A percentile compares a stretch with the other conserved stretches of the same genome.
These are phyloP conservation scores for Perognathus longimembris DNA, from an alignment of 2,113 vertebrate species.

Conservation along the genomic window DNA sequence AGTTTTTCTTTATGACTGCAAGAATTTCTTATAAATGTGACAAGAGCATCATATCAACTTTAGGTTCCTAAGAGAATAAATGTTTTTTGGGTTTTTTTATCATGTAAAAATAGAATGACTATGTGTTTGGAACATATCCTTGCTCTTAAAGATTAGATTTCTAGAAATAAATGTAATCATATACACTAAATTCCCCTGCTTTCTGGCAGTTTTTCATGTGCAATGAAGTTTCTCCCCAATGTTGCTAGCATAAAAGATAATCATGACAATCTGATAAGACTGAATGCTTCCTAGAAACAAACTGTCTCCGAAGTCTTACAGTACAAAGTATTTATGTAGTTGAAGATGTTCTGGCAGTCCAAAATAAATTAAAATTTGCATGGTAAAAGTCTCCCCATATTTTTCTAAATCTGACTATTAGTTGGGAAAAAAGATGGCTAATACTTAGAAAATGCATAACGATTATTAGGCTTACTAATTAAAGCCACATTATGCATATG, in stretches of 20 bases:
- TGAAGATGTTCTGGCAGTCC: neutral
- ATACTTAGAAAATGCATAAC: neutral
- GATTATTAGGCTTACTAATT: neutral
- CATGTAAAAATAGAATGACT: conserved; percentile 43
- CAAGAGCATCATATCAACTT: neutral
- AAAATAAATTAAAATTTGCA: conserved; percentile 14
- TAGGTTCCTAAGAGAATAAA: neutral
- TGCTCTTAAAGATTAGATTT: conserved; percentile 48
- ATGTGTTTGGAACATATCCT: conserved; percentile 31
- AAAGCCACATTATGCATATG: neutral
- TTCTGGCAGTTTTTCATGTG: conserved; percentile 34
- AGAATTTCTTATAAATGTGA: neutral
- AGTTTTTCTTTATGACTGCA: neutral
- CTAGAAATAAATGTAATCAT: conserved; percentile 46
- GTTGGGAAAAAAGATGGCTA: neutral
- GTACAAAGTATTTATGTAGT: neutral
- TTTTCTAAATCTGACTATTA: neutral
- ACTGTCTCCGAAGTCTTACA: neutral
- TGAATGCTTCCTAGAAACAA: neutral
- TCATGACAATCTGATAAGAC: neutral
- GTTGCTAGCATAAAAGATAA: neutral
- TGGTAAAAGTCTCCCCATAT: neutral
- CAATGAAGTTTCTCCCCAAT: neutral
- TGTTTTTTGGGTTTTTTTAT: neutral
- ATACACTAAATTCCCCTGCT: conserved; percentile 55